Evolutionary conservation across 53 echinoderm and acorn worm genomes (phyloP).

Genomic region (Glandiceps talaboti): DNA sequence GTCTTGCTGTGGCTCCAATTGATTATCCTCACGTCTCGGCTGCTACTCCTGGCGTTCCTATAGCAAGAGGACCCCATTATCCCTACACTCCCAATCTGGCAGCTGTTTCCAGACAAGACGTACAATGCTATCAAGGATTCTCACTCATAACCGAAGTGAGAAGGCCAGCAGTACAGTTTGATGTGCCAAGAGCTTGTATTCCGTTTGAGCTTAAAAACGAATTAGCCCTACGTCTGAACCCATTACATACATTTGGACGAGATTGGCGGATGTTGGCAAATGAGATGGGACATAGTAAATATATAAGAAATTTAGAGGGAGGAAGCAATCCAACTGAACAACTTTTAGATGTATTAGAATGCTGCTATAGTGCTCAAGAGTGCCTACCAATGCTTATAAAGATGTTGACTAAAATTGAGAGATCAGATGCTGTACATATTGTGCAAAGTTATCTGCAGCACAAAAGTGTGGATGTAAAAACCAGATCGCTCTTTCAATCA

Average conservation of each 20-base stretch:
- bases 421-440: constrained; percentile 9
- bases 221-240: not conserved
- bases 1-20: no score
- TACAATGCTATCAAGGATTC: no score
- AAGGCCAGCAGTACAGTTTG: no score
- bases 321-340: not conserved
- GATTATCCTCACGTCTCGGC: no score
- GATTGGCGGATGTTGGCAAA: constrained; percentile 11
- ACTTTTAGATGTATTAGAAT: not conserved
- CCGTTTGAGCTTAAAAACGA: not conserved
- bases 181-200: not conserved
- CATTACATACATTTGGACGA: not conserved
- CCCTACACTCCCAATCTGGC: no score
- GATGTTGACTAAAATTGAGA: not conserved
- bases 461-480: no score
- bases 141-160: no score
- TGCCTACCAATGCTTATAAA: not conserved
- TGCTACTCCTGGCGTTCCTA: no score
- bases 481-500: no score
- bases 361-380: not conserved
- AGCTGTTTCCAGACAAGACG: no score
- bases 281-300: no score
- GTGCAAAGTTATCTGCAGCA: not conserved
- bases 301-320: not conserved
- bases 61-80: no score